These are phyloP conservation scores for Noctua janthina DNA, from an alignment of 2,888 invertebrate species.

Conservation along the genomic window DNA sequence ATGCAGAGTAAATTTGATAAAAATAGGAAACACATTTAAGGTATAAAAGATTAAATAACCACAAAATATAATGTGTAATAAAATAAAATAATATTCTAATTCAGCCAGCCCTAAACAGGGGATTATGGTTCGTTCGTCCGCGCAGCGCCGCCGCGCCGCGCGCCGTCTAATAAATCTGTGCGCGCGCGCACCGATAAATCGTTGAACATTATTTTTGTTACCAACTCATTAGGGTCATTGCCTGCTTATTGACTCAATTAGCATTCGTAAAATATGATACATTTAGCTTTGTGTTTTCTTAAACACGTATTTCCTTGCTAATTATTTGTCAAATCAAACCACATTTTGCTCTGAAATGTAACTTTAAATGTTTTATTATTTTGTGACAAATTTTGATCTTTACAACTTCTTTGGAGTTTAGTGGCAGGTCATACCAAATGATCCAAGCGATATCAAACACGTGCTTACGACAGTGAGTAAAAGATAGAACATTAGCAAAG, in stretches of 20 bases:
- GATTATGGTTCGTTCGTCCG: conserved; percentile 83
- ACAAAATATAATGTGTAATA: conserved; percentile 20
- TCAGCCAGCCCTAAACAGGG: conserved; percentile 81
- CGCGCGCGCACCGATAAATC: conserved; percentile 89
- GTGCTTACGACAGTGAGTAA: background rate
- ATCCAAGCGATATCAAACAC: background rate
- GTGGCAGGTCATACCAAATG: background rate
- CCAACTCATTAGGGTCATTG: conserved; percentile 90
- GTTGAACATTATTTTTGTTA: conserved; percentile 89
- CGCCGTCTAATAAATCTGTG: conserved; percentile 86
- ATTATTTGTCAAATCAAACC: conserved; percentile 80
- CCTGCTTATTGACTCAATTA: conserved; percentile 89
- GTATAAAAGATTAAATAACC: background rate
- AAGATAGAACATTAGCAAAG: background rate
- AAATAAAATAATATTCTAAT: conserved; percentile 45
- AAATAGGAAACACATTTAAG: background rate
- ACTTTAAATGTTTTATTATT: conserved; percentile 43
- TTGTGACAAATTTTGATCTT: background rate
- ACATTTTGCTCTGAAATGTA: conserved; percentile 66
- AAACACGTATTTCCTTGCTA: conserved; percentile 75
- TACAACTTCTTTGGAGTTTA: background rate
- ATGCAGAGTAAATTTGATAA: background rate
- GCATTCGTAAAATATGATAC: conserved; percentile 82
- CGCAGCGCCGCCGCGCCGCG: conserved; percentile 73
- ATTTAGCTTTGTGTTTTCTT: conserved; percentile 82